Base-by-base conservation (phyloP, 2,113 vertebrate genomes). In the Phrynocephalus versicolor region DNA sequence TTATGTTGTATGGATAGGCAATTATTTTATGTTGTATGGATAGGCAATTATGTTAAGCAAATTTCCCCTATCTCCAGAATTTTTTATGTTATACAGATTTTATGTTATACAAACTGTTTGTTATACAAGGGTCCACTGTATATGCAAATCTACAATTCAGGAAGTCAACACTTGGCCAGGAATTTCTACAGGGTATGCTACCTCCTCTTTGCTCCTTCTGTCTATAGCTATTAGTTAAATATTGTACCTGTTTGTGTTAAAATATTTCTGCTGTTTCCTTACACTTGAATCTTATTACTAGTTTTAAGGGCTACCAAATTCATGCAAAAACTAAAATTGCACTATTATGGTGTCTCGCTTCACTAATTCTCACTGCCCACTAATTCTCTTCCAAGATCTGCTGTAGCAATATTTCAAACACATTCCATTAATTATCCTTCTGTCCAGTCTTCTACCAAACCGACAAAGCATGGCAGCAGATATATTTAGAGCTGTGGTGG, bases 401-500 rank as follows among this genome's bases (percentile, higher is more conserved):
- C 88, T 86, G 65, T 73, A 86, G 78, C 67, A 85, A 94, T 89
- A 85, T 41, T 82, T 76, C 89, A 82, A 35, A 35, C 16, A 23
- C n/a, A 67, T 67, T 51, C 55, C 39, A 39, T 55, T 51, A 55
- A 85, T 25, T 15, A n/a, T 80, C 45, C 45, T 64, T 45, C n/a
- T 67, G n/a, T 41, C 30, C 64, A 15, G 9, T 45, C 27, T 21
- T 80, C 30, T 27, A 16, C 41, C 37, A 45, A 80, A 51, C 2
- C 33, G 77, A 85, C 51, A 25, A 13, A 80, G 35, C 55, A 87
- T 79, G 81, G 83, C 13, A 94, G 75, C 88, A 93, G 88, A 77
- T 70, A 93, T 82, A 90, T 88, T 88, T 88, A 90, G 91, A 94
- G 81, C 90, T 81, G 69, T 72, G 88, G 93, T 94, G 97, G 85